Evolutionary conservation across 2,113 vertebrate species (phyloP).

Genomic region (Ceratotherium simum): DNA sequence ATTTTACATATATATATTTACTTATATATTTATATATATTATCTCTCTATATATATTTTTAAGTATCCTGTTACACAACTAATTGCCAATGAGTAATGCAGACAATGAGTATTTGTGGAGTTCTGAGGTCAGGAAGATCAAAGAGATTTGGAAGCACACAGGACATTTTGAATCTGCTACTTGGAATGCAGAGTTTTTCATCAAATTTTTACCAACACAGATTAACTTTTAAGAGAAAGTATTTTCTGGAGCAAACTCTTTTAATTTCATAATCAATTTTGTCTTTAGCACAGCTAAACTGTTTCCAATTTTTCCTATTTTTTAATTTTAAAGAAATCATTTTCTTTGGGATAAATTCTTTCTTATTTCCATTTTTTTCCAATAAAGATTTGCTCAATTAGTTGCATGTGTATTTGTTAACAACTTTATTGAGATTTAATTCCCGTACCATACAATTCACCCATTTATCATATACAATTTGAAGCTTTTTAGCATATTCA

Average conservation of each 20-base stretch:
- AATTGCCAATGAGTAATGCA: not conserved
- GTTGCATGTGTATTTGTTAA: not conserved
- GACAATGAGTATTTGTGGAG: not conserved
- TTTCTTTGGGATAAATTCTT: not conserved
- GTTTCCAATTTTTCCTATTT: not conserved
- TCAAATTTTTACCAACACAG: not conserved
- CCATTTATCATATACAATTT: not conserved
- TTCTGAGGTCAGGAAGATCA: slow-evolving; percentile 20
- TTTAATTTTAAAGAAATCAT: not conserved
- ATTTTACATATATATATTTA: not conserved
- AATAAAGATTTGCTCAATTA: not conserved
- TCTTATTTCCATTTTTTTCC: not conserved
- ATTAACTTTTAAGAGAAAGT: slow-evolving; percentile 44
- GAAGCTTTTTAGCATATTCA: not conserved
- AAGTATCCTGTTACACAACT: not conserved
- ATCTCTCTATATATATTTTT: too few species aligned
- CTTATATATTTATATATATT: not conserved
- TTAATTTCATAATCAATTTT: slow-evolving; percentile 39
- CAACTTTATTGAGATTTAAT: not conserved
- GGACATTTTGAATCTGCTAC: not conserved
- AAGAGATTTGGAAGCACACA: not conserved
- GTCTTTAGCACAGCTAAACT: not conserved
- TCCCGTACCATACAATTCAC: not conserved
- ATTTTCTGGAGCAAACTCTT: not conserved
- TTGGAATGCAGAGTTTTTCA: slow-evolving; percentile 4